Base-by-base conservation (phyloP, 2,797 vertebrate species). In the Rhynchonycteris naso region DNA sequence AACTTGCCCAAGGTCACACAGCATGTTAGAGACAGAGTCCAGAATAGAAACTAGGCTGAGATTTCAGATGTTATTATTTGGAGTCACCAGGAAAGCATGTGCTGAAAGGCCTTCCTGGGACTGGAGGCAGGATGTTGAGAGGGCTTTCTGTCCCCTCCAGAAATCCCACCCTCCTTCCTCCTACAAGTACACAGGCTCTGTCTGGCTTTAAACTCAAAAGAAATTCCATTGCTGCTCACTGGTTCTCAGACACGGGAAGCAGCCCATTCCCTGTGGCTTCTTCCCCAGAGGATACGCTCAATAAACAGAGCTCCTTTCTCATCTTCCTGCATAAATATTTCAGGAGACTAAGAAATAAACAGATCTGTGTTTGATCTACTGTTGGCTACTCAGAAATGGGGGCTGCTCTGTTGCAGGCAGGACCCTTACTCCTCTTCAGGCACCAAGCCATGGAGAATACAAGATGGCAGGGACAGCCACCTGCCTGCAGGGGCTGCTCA, bases 261-360 rank as follows among this genome's bases (percentile, higher is more conserved):
- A 0, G 85, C 68, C 76, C 6, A 0, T 81, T 90, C 83, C 86
- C 78, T 19, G 21, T 15, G 78, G 88, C 89, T 94, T 94, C 66
- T 87, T 92, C 87, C 88, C 92, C 66, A 52, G 76, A 94, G 90
- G 91, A 94, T 75, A 21, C 24, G 22, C 54, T 91, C 75, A 76
- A 91, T 95, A 94, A 96, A 96, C 95, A 96, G 43, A 90, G 58
- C 74, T 69, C 90, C 78, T 96, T 95, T 93, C 94, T 90, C 83
- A 65, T 93, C 93, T 93, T 88, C 91, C 90, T 68, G 86, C 76
- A 38, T 56, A 96, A 96, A 95, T 90, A 96, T 82, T 86, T 88
- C 94, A 95, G 96, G 63, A 81, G 83, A 85, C 80, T 30, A 26
- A 84, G 94, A 94, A 92, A 86, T 90, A 95, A 94, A 93, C 68